These are phyloP conservation scores for Passer domesticus DNA, from an alignment of 2,113 vertebrate genomes.

Conservation along the genomic window DNA sequence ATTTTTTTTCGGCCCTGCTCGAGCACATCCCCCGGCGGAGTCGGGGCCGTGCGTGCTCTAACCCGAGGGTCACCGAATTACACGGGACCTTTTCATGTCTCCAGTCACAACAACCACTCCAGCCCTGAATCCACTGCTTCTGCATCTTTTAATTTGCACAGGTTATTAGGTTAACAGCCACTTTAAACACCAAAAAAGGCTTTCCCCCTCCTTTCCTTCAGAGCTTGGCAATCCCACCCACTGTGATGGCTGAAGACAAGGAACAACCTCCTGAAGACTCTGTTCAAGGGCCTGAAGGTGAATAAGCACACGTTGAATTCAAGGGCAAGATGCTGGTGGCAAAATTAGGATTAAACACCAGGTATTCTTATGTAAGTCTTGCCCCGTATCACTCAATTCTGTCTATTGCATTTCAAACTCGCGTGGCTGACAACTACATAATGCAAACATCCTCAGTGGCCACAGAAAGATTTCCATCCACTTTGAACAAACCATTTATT, in stretches of 20 bases:
- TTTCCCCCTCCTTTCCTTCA: background rate
- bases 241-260: background rate
- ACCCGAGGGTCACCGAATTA: background rate
- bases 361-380: background rate
- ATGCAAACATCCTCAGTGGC: background rate
- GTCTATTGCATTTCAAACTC: background rate
- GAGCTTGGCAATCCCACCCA: background rate
- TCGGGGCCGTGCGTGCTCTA: background rate
- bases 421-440: background rate
- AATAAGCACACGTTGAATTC: background rate
- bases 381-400: background rate
- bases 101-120: background rate
- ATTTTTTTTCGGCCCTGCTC: background rate
- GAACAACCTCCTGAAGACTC: background rate
- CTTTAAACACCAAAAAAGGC: background rate
- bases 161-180: background rate
- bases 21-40: background rate
- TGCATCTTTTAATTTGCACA: background rate
- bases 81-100: background rate
- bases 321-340: background rate
- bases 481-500: background rate
- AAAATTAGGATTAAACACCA: background rate
- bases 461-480: background rate
- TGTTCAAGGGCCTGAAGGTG: background rate
- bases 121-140: background rate